Base-by-base conservation (phyloP, 92 coral and sea anemone genomes). In the Nematostella vectensis region DNA sequence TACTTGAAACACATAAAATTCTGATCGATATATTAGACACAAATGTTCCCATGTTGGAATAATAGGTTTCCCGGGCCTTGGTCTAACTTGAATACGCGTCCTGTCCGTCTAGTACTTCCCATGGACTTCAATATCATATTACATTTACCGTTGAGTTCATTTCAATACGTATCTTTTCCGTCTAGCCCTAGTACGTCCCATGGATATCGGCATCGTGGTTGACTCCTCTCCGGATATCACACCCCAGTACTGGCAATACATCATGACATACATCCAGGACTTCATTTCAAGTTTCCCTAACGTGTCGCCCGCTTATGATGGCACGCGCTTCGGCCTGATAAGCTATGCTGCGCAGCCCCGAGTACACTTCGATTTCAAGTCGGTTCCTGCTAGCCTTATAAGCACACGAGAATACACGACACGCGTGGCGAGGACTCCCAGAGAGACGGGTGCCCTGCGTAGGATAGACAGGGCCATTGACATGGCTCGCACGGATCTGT, bases 201-300 rank as follows among this genome's bases (percentile, higher is more conserved):
- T 84, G 12, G 94, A 84, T 39, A 58, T 84, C 37, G 94, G 80
- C 8, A 67, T 84, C 61, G 64, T 81, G 2, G 78, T 70, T 9
- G 94, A 84, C 69, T 72, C 94, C 18, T 70, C 94, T 11, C 47
- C 63, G 3, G 77, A 69, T 27, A 72, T 84, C 36, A 74, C 71
- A 17, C 44, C 51, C 42, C 50, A 61, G n/a, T 31, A 84, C 57
- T 79, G 83, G 87, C 33, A 39, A 3, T 49, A 61, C 18, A 79
- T 84, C 47, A 28, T 73, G 39, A 48, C 66, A 31, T 62, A 63
- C 31, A 62, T 79, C 29, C 67, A 62, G 47, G 77, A 51, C 37
- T 47, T 77, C 52, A 69, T 82, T 17, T 79, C 72, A 57, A 30
- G 59, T 26, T 68, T 74, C 16, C 48, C 69, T 24, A 55, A 68